These are phyloP conservation scores for Corvus moneduloides DNA, from an alignment of 2,113 vertebrate species.

Conservation along the genomic window DNA sequence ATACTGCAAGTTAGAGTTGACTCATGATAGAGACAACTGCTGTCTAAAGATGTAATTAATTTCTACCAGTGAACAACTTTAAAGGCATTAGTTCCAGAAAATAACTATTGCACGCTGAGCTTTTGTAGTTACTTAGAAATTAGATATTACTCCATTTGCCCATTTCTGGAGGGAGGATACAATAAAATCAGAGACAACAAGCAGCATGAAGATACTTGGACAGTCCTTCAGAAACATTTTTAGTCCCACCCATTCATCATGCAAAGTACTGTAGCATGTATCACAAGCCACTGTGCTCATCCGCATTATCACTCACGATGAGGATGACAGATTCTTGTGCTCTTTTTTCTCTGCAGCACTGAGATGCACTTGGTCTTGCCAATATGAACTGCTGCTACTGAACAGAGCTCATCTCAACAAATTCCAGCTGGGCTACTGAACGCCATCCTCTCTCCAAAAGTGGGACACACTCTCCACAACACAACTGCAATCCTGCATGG, in stretches of 20 bases:
- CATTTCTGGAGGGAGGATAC: not conserved
- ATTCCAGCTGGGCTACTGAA: not conserved
- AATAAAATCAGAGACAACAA: not conserved
- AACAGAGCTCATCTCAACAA: not conserved
- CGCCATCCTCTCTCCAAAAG: not conserved
- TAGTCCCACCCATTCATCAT: not conserved
- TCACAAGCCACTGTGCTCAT: not conserved
- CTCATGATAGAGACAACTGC: not conserved
- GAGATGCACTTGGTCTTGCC: not conserved
- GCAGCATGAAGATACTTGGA: not conserved
- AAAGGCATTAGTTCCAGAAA: not conserved
- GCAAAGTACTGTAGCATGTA: not conserved
- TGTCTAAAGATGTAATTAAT: not conserved
- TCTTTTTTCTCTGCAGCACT: not conserved
- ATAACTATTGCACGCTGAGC: not conserved
- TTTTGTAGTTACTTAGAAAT: not conserved
- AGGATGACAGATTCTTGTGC: not conserved
- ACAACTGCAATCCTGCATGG: accelerated
- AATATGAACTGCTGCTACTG: not conserved
- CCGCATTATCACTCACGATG: accelerated
- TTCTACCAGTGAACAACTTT: not conserved
- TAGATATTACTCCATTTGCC: accelerated
- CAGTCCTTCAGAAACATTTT: not conserved
- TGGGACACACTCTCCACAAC: not conserved
- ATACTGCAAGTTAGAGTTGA: not conserved